A percentile compares a stretch with the other conserved stretches of the same genome.
Conservation (phyloP, 2,797 vertebrate genomes). For the Takifugu rubripes region DNA sequence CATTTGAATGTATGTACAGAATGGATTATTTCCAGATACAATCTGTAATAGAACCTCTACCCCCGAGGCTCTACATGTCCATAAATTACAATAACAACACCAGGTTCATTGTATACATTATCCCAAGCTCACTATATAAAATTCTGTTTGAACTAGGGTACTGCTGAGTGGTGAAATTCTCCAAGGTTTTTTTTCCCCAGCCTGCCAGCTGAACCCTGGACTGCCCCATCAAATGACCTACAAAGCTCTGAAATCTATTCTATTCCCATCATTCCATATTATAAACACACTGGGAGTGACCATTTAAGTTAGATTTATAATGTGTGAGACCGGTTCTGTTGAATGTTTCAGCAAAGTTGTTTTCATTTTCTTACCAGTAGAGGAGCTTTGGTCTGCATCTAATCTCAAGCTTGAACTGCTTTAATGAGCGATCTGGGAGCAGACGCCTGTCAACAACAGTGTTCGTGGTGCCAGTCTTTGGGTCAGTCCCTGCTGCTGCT, state of each 20-base stretch:
- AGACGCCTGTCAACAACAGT: constrained; percentile 62
- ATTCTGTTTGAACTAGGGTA: constrained; percentile 39
- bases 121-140: constrained; percentile 21
- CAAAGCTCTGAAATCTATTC: constrained; percentile 14
- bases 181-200: constrained; percentile 38
- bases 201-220: constrained; percentile 44
- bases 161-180: constrained; percentile 57
- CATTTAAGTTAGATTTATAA: constrained; percentile 15
- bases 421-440: constrained; percentile 69
- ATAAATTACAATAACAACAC: constrained; percentile 13
- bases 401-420: constrained; percentile 61
- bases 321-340: background rate
- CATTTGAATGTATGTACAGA: background rate
- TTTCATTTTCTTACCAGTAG: constrained; percentile 39
- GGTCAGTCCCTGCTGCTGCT: constrained; percentile 42
- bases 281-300: background rate
- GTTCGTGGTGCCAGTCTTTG: constrained; percentile 55
- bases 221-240: constrained; percentile 34
- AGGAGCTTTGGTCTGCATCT: constrained; percentile 55
- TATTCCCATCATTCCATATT: background rate
- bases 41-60: constrained; percentile 7
- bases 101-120: constrained; percentile 13
- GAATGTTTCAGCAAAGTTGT: constrained; percentile 7
- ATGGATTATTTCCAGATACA: constrained; percentile 10
- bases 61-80: constrained; percentile 5